These are phyloP conservation scores for Fragum sueziense DNA, from an alignment of 2,888 invertebrate species.

Conservation along the genomic window DNA sequence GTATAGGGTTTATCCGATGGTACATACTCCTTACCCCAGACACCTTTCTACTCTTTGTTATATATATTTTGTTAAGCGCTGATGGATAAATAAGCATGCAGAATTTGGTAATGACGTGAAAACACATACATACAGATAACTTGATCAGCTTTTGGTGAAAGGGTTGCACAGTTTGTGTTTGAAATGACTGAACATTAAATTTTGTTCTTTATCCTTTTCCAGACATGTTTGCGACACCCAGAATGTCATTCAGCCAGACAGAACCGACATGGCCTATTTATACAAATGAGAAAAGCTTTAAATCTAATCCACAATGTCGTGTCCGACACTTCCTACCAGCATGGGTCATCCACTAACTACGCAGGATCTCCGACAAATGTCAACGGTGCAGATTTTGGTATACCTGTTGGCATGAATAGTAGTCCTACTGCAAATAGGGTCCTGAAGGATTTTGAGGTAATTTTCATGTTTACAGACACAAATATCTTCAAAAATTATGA, in stretches of 20 bases:
- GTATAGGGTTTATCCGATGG: too few species aligned
- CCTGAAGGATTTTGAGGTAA: constrained; percentile 89
- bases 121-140: too few species aligned
- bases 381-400: constrained; percentile 78
- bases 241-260: constrained; percentile 96
- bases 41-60: too few species aligned
- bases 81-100: too few species aligned
- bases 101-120: too few species aligned
- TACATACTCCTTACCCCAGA: too few species aligned
- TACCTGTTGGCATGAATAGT: constrained; percentile 81
- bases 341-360: constrained; percentile 59
- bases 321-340: constrained; percentile 91
- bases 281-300: constrained; percentile 97
- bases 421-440: constrained; percentile 88
- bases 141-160: too few species aligned
- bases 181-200: too few species aligned
- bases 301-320: constrained; percentile 98
- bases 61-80: too few species aligned
- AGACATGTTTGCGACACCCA: constrained; percentile 96
- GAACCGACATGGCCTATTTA: constrained; percentile 97
- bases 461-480: constrained; percentile 19
- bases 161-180: too few species aligned
- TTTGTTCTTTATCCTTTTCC: constrained; percentile 61
- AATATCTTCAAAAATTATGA: not conserved
- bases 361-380: constrained; percentile 70